These are phyloP conservation scores for Agraylea sexmaculata DNA, from an alignment of 1,140 invertebrate species.

Conservation along the genomic window DNA sequence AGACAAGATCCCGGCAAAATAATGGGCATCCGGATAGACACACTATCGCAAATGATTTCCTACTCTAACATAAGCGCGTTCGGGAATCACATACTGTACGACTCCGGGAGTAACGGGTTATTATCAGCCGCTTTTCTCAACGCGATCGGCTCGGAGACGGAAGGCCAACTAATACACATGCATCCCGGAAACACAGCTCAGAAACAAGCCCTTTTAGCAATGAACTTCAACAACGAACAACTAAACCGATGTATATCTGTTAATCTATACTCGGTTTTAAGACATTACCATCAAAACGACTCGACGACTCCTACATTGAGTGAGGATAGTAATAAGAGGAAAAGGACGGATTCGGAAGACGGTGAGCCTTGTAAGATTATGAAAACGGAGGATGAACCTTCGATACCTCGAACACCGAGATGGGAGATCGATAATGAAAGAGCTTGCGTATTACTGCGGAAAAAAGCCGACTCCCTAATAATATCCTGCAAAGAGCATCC, in stretches of 20 bases:
- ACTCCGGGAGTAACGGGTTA: conserved; percentile 74
- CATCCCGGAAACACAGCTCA: conserved; percentile 68
- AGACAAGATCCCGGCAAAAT: conserved; percentile 64
- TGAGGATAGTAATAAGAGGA: conserved; percentile 15
- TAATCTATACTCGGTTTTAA: conserved; percentile 60
- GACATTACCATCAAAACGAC: conserved; percentile 47
- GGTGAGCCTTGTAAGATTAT: conserved; percentile 1
- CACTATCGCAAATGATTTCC: conserved; percentile 74
- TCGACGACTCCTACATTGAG: conserved; percentile 20
- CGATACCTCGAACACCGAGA: conserved; percentile 30
- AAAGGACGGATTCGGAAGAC: conserved; percentile 14
- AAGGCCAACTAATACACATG: conserved; percentile 58
- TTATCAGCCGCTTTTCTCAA: conserved; percentile 70
- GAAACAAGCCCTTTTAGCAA: conserved; percentile 60
- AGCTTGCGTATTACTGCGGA: conserved; percentile 43
- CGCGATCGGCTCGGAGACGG: conserved; percentile 49
- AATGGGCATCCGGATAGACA: conserved; percentile 69
- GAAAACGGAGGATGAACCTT: conserved; percentile 3
- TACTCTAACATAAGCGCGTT: conserved; percentile 66
- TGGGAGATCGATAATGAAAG: conserved; percentile 54
- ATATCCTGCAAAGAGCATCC: conserved; percentile 79
- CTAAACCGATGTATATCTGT: conserved; percentile 51
- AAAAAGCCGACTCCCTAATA: conserved; percentile 65
- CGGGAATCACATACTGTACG: conserved; percentile 74
- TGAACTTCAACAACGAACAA: conserved; percentile 63